A percentile compares a stretch with the other conserved stretches of the same genome.
Conservation (phyloP, 2,888 invertebrate species). For the Drosophila neonasuta region DNA sequence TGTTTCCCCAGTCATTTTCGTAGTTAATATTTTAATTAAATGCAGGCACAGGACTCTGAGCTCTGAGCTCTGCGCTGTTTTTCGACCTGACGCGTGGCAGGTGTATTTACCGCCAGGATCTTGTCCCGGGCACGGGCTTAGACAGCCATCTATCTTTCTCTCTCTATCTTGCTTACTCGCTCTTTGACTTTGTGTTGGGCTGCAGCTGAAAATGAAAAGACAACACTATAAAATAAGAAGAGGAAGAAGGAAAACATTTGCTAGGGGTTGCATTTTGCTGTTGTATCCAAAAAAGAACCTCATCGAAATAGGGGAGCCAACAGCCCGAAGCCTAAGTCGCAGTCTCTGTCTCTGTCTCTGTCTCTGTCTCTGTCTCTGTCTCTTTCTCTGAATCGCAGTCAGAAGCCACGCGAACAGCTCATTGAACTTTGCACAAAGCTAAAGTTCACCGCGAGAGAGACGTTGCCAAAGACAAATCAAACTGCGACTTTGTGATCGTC, state of each 20-base stretch:
- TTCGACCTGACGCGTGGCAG: conserved; percentile 79
- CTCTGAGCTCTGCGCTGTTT: conserved; percentile 6
- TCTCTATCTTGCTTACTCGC: neutral
- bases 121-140: conserved; percentile 63
- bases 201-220: conserved; percentile 70
- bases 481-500: conserved; percentile 46
- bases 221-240: conserved; percentile 37
- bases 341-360: too few relatives aligned
- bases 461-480: conserved; percentile 54
- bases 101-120: conserved; percentile 79
- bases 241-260: conserved; percentile 30
- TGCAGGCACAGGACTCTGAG: conserved; percentile 64
- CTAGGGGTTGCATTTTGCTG: conserved; percentile 63
- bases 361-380: too few relatives aligned
- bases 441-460: conserved; percentile 61
- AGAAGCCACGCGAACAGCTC: conserved; percentile 51
- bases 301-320: conserved; percentile 63
- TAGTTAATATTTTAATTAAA: conserved; percentile 80
- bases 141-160: conserved; percentile 47
- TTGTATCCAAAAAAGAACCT: conserved; percentile 33
- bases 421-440: conserved; percentile 70
- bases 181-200: conserved; percentile 16
- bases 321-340: conserved; percentile 11
- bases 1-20: conserved; percentile 57
- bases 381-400: neutral